Base-by-base conservation (phyloP, 2,113 vertebrate genomes). In the Passer domesticus region DNA sequence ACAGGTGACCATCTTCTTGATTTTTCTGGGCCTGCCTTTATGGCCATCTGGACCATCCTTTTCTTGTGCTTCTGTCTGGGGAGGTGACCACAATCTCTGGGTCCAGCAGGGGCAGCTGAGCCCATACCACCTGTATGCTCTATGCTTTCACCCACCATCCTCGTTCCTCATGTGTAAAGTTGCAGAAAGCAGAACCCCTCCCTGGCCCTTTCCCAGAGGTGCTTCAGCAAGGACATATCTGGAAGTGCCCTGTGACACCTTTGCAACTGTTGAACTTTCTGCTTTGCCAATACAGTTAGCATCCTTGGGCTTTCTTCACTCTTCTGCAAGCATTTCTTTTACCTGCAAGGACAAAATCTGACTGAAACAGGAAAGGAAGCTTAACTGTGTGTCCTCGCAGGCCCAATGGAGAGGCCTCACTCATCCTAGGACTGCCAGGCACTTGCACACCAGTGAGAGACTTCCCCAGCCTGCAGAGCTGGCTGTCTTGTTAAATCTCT, bases 371-470 rank as follows among this genome's bases (percentile, higher is more conserved):
- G 39, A 78, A 68, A 52, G 15, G 41, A 76, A 37, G 14, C 53
- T 64, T 76, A 67, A 30, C 27, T 60, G 9, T 22, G 27, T 53
- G 39, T 73, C 70, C 35, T 79, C 41, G 23, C 25, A 85, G 60
- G 25, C 46, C 10, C 60, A 43, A 1, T 15, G 43, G 63, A 81
- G 64, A 56, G 37, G 46, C 47, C 35, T 87, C 1, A 1, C 67
- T 82, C 28, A 35, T 70, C 43, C 33, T 53, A 53, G 39, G 62
- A 20, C 35, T 79, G 44, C 41, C 49, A 46, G 62, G 37, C 5
- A 2, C 25, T 59, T 5, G 0, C 46, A 68, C 1, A 1, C 22
- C 1, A 5, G 5, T 47, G 49, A 44, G 58, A 73, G 39, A n/a
- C 7, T 70, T 82, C 53, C 60, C 53, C 41, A 87, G 58, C 63